Base-by-base conservation (phyloP, 2,113 vertebrate species). In the Entelurus aequoreus region DNA sequence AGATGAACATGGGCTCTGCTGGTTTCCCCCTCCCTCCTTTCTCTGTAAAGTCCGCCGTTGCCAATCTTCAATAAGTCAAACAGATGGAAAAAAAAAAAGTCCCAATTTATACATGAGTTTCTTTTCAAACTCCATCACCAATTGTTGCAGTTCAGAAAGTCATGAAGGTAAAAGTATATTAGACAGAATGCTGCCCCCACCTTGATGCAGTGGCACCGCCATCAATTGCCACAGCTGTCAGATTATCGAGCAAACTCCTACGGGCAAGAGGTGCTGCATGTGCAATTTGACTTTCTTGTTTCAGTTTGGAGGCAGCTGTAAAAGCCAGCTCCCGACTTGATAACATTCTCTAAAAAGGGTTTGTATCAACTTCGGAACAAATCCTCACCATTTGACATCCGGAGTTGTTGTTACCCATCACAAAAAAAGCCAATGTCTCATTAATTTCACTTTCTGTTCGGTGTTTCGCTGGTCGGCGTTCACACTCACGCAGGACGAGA, bases 241-340 rank as follows among this genome's bases (percentile, higher is more conserved):
- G 15, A 59, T 36, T 14, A 19, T 12, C 52, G 55, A 71, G 48
- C 28, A 59, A 54, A 67, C 44, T 47, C 77, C 48, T 8, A 53
- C n/a, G n/a, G n/a, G 62, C 65, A 54, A 36, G 62, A 28, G n/a
- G 62, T 65, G 54, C 36, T 59, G 52, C 38, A 37, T n/a, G 54
- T 28, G 60, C 67, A 72, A 74, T 79, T 76, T 54, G 21, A 73
- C 71, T 66, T 63, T 75, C 40, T 63, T 13, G n/a, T 38, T 42
- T 19, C 10, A 0, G n/a, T 44, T 57, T 57, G 12, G 42, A 11
- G 10, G 42, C 9, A 12, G 12, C 42, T 44, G 12, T 11, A 12
- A 44, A 12, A 44, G 42, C 10, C 5, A 12, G 2, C 42, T 46
- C 10, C 42, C 10, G 10, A 46, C 28, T 3, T 28, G 42, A 12